Evolutionary conservation across 1,140 invertebrate species (phyloP).

Genomic region (Calliphora vicina): DNA sequence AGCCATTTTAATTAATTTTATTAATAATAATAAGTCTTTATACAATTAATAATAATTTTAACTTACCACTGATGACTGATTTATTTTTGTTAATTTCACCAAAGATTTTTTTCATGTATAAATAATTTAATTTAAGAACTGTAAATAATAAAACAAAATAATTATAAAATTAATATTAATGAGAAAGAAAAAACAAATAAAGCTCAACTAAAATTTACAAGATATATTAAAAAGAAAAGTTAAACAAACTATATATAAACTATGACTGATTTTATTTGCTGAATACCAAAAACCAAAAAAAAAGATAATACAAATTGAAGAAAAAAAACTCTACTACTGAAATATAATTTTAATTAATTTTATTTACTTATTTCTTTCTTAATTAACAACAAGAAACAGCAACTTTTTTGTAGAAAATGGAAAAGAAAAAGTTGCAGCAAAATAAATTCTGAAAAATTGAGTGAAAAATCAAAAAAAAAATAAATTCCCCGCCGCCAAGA

Average conservation of each 20-base stretch:
- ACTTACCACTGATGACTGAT: not conserved
- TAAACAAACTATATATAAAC: not conserved
- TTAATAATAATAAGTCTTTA: too few species aligned
- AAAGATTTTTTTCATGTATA: not conserved
- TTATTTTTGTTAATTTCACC: not conserved
- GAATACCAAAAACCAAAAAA: not conserved
- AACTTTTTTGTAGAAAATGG: conserved; percentile 21
- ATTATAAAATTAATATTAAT: conserved; percentile 13
- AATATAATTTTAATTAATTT: not conserved
- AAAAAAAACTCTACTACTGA: not conserved
- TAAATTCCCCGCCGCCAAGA: conserved; percentile 19
- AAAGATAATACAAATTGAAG: not conserved
- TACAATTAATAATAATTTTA: too few species aligned
- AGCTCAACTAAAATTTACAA: not conserved
- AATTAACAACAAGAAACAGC: conserved; percentile 5
- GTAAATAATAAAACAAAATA: conserved; percentile 10
- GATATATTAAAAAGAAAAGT: not conserved
- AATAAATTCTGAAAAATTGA: conserved; percentile 20
- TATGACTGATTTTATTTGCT: conserved; percentile 24
- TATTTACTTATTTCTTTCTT: not conserved
- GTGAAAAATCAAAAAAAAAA: conserved; percentile 11
- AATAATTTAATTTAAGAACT: not conserved
- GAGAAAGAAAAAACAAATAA: not conserved
- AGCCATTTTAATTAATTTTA: conserved; percentile 10
- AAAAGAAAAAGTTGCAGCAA: not conserved